These are phyloP conservation scores for Cantharis rustica DNA, from an alignment of 2,888 invertebrate species.

Conservation along the genomic window DNA sequence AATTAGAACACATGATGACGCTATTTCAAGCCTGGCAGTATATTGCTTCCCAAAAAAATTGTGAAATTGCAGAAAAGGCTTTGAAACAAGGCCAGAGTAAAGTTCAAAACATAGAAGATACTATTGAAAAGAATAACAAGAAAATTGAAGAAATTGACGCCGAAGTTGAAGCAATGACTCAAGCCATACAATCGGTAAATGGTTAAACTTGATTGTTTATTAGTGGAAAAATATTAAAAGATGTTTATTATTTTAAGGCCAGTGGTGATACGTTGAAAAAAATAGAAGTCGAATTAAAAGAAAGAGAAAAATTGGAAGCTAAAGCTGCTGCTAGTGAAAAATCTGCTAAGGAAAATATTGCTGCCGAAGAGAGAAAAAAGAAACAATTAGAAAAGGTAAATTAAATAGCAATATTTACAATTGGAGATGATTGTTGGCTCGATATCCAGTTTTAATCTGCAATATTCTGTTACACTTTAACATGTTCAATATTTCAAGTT, in stretches of 20 bases:
- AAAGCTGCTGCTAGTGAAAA: constrained; percentile 67
- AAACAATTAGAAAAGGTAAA: constrained; percentile 64
- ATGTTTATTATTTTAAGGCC: constrained; percentile 59
- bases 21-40: constrained; percentile 77
- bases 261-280: constrained; percentile 66
- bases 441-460: no score
- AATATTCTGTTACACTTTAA: no score
- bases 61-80: constrained; percentile 41
- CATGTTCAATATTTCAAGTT: no score
- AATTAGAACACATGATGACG: constrained; percentile 79
- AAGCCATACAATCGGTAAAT: constrained; percentile 68
- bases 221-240: background rate
- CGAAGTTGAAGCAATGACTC: constrained; percentile 67
- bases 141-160: constrained; percentile 62
- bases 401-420: no score
- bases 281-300: constrained; percentile 68
- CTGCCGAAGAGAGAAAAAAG: constrained; percentile 71
- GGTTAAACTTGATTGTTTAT: constrained; percentile 32
- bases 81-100: constrained; percentile 42
- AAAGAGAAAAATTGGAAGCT: constrained; percentile 70
- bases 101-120: constrained; percentile 51
- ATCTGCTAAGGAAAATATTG: constrained; percentile 67
- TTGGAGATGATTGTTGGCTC: no score
- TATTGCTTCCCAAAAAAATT: constrained; percentile 51
- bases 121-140: constrained; percentile 60